Evolutionary conservation across 2,888 invertebrate species (phyloP), one percentile per base, ranked within the genome.

Genomic region (Polymixis flavicincta): DNA sequence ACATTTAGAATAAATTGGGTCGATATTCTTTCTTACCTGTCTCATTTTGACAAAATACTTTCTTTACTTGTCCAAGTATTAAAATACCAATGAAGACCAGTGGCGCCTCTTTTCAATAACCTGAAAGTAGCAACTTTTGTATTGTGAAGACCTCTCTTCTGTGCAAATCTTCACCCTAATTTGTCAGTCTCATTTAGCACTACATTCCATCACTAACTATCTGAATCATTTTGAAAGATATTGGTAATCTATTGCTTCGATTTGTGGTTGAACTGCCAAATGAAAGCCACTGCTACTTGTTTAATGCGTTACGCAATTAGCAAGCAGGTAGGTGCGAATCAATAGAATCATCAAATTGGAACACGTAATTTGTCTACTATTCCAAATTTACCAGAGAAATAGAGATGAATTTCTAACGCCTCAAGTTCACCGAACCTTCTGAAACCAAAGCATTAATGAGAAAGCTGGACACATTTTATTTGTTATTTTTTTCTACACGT

Each of bases 401-500:
- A 28, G 28, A 17, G 13, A 37, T 4, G 9, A 0, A 19, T 22
- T 50, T 25, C 6, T 2, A n/a, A n/a, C 0, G 19, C 7, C 32
- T 17, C 25, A 60, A 67, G 55, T 48, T 68, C 73, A 73, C 17
- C 28, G 54, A 80, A 37, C 50, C 48, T 54, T 42, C 42, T 66
- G 22, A 25, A 37, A 45, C 48, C 28, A 48, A 52, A 59, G n/a
- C 66, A 66, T 66, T 70, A 69, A 81, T 63, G 65, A 74, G 78
- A 80, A 81, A 81, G 63, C 74, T 74, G 76, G 78, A 74, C 67
- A 76, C 75, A 78, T 77, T 74, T 73, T 71, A 19, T 59, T 14
- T 25, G 48, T 25, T 45, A 7, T 72, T 81, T 84, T 85, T 72
- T 74, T 75, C 55, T 76, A 75, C 65, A 69, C 54, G 73, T 75